These are phyloP conservation scores for Fulica atra DNA, from an alignment of 2,113 vertebrate genomes.

Conservation along the genomic window DNA sequence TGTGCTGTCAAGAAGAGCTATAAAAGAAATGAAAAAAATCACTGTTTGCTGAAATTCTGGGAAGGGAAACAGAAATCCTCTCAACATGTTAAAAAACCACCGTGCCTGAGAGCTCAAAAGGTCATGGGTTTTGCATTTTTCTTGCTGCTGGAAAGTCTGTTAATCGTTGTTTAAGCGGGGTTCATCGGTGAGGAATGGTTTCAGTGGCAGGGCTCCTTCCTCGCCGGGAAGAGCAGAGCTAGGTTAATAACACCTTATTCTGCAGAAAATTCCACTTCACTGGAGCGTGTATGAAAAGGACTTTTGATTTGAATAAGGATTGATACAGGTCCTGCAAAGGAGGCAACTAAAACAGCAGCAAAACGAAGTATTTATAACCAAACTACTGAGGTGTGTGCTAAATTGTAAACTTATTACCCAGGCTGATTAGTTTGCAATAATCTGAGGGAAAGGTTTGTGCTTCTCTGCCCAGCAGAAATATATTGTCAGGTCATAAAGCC, in stretches of 20 bases:
- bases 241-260: conserved; percentile 79
- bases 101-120: neutral
- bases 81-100: neutral
- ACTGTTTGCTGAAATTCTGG: neutral
- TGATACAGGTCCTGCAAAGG: conserved; percentile 64
- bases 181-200: conserved; percentile 44
- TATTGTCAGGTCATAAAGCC: neutral
- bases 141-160: conserved; percentile 14
- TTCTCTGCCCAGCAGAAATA: neutral
- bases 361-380: neutral
- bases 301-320: conserved; percentile 73
- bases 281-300: conserved; percentile 73
- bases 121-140: neutral
- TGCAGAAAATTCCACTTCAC: conserved; percentile 78
- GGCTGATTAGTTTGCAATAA: neutral
- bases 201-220: conserved; percentile 25
- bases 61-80: neutral
- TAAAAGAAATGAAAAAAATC: neutral
- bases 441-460: neutral
- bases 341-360: neutral
- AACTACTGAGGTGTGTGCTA: neutral
- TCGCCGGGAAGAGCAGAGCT: conserved; percentile 16
- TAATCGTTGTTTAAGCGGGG: conserved; percentile 65
- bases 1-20: neutral
- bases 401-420: neutral